Evolutionary conservation across 35 echinoderm and acorn worm species (phyloP).

Genomic region (Ophioderma brevispina): DNA sequence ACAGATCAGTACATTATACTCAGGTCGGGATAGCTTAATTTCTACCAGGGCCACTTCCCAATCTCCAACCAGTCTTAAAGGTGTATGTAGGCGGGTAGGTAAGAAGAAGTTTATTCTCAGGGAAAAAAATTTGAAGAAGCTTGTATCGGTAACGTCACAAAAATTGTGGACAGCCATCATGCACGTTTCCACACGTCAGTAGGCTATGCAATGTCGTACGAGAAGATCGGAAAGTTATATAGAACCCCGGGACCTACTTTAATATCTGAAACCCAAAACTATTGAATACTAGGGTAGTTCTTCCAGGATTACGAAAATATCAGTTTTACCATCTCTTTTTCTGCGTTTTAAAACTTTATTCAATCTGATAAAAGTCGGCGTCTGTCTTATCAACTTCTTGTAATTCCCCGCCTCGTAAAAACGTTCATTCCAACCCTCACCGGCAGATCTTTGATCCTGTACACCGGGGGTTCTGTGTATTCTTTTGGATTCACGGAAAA

Average conservation of each 20-base stretch:
- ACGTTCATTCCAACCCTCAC: conserved; percentile 7
- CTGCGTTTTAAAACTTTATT: neutral
- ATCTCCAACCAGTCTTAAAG: conserved; percentile 2
- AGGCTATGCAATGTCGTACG: neutral
- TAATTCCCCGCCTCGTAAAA: conserved; percentile 29
- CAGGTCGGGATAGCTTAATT: conserved; percentile 37
- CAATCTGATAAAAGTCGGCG: neutral
- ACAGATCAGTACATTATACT: conserved; percentile 52
- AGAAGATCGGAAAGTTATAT: neutral
- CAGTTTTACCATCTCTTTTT: conserved; percentile 28
- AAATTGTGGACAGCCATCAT: conserved; percentile 41
- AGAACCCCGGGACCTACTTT: neutral
- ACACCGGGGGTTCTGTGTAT: neutral
- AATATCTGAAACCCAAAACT: conserved; percentile 50
- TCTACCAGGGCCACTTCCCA: conserved; percentile 45
- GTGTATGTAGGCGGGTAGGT: conserved; percentile 41
- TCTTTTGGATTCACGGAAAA: neutral
- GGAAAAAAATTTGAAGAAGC: conserved; percentile 39
- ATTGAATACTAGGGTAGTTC: conserved; percentile 55
- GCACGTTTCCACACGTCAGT: conserved; percentile 25
- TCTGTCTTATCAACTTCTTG: conserved; percentile 4
- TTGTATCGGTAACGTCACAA: conserved; percentile 47
- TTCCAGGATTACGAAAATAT: conserved; percentile 68
- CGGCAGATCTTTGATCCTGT: conserved; percentile 16
- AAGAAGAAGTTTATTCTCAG: conserved; percentile 50